Base-by-base conservation (phyloP, 2,888 invertebrate species). In the Tenthredo amoena region DNA sequence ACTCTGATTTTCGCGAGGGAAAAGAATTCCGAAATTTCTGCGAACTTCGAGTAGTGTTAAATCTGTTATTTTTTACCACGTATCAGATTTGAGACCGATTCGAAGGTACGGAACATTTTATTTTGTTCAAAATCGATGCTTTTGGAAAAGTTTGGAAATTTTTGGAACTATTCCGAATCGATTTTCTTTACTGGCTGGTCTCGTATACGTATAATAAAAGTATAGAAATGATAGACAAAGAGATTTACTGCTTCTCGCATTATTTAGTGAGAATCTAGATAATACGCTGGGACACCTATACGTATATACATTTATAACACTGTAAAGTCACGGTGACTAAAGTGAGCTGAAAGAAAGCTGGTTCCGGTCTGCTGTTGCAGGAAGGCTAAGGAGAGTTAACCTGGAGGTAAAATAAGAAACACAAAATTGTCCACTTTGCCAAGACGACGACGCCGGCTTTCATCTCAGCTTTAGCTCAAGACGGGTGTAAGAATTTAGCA, bases 401-500 rank as follows among this genome's bases (percentile, higher is more conserved):
- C 26, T 26, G 62, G 62, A 7, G 62, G 2, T 26, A 62, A 62
- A 62, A 62, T 62, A 26, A 62, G 26, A 62, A 62, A 26, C 10
- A 26, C 10, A 62, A 26, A 62, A 62, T 62, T 26, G 55, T 62
- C 62, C 62, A 62, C 26, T 62, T 62, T 26, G 62, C 55, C 55
- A 12, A 62, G 62, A 62, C 21, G 26, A 12, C 21, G 26, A 58
- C 21, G 58, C 26, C 62, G 62, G 62, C 62, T 62, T 62, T 62
- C 62, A 62, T 62, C 62, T 62, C 26, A 5, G 62, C 62, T 62
- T 62, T 62, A 26, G 62, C 62, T 62, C 62, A 62, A 62, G 26
- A 26, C 26, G 62, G 26, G 62, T 62, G 62, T 62, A 26, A 62
- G 62, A 62, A 26, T 62, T 62, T 62, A 21, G 21, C 26, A 21